Evolutionary conservation across 2,888 invertebrate species (phyloP), one percentile per base, ranked within the genome.

Genomic region (Sminthurides aquaticus): DNA sequence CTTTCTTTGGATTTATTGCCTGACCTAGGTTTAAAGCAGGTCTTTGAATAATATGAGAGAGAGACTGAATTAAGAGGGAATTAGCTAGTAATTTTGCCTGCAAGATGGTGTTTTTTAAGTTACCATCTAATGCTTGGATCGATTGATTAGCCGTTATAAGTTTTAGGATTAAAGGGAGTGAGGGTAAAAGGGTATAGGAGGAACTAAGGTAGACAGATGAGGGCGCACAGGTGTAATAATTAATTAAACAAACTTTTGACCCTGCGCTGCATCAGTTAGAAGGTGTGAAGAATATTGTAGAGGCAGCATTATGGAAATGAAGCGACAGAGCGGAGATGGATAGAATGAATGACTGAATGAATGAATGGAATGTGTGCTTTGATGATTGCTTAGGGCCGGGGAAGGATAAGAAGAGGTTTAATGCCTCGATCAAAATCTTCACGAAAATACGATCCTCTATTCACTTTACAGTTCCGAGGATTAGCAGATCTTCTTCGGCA

Each of bases 391-490:
- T 34, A 62, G 62, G 57, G 52, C 11, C 26, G 20, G 11, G 52
- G 22, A 52, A 52, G 52, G 52, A 52, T 15, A 52, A 52, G 34
- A 25, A 56, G 62, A 24, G n/a, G 48, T 26, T 48, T 11, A 20
- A 48, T 58, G 28, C 57, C 28, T 57, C 25, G 20, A 29, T 29
- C 60, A 26, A 55, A 55, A 28, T 59, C 58, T 64, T 52, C 54
- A 59, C 54, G 64, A 64, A 64, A 65, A 68, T 68, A 62, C 60
- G 68, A 68, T 48, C 66, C 29, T 64, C 60, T 68, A 25, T 65
- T 61, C 62, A 64, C 59, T 66, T 74, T 72, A 62, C 67, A 75
- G 74, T 75, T 75, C 65, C 72, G 74, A 54, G 74, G 74, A 58
- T 69, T 75, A 49, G 74, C 73, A 60, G 73, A 75, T 62, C 66